Conservation (phyloP, 2,888 invertebrate genomes). For the Vandiemenella viatica region DNA sequence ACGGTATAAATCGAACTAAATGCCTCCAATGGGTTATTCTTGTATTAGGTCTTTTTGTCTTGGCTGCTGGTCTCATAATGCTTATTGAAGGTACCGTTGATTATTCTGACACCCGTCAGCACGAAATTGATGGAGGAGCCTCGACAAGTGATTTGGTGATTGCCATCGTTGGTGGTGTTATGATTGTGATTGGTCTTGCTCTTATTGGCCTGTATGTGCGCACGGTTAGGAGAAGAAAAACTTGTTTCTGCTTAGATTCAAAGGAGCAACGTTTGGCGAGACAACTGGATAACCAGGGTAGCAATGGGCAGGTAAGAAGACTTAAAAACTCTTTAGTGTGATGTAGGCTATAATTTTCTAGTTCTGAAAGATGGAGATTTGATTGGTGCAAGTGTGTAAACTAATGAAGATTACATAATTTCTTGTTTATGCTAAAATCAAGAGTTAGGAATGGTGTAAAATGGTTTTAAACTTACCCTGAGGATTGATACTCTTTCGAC, state of each 20-base stretch:
- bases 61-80: slow-evolving; percentile 39
- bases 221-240: slow-evolving; percentile 16
- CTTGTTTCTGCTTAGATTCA: slow-evolving; percentile 23
- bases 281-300: slow-evolving; percentile 22
- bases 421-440: no score
- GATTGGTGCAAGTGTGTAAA: no score
- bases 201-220: slow-evolving; percentile 32
- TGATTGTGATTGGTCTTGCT: slow-evolving; percentile 43
- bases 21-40: slow-evolving; percentile 24
- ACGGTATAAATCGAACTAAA: slow-evolving; percentile 18
- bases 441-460: no score
- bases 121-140: slow-evolving; percentile 23
- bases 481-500: no score
- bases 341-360: neutral
- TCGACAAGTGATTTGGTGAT: slow-evolving; percentile 29
- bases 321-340: neutral
- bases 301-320: slow-evolving; percentile 23
- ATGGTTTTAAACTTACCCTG: no score
- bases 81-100: slow-evolving; percentile 46
- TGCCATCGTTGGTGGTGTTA: slow-evolving; percentile 44
- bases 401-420: no score
- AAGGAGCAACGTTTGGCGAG: slow-evolving; percentile 24
- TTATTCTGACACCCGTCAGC: slow-evolving; percentile 33
- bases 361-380: no score
- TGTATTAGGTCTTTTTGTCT: slow-evolving; percentile 20